Evolutionary conservation across 2,113 vertebrate genomes (phyloP).

Genomic region (Aphyosemion australe): DNA sequence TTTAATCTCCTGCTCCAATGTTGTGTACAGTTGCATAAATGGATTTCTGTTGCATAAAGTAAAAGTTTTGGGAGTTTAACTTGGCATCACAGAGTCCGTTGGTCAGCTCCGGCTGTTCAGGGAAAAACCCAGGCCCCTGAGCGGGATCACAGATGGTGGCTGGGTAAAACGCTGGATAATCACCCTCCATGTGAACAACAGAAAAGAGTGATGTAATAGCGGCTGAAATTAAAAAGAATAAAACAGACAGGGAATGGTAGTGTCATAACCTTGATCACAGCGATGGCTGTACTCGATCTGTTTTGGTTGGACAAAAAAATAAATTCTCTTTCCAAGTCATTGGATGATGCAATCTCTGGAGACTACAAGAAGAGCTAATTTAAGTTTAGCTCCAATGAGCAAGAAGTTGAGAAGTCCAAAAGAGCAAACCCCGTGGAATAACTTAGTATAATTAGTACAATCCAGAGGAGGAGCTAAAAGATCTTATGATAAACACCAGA

Average conservation of each 20-base stretch:
- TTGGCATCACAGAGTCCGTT: constrained; percentile 35
- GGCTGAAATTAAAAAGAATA: constrained; percentile 40
- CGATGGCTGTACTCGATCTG: constrained; percentile 20
- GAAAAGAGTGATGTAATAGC: constrained; percentile 33
- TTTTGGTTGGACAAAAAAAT: neutral
- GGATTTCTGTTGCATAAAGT: constrained; percentile 14
- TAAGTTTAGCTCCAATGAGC: constrained; percentile 32
- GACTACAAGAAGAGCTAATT: constrained; percentile 43
- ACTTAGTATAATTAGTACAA: constrained; percentile 34
- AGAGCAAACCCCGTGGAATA: constrained; percentile 23
- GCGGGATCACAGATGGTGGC: constrained; percentile 67
- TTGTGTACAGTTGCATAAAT: constrained; percentile 5
- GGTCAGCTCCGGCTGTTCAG: constrained; percentile 50
- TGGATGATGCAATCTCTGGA: constrained; percentile 39
- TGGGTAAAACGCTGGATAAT: constrained; percentile 65
- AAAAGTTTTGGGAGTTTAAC: constrained; percentile 44
- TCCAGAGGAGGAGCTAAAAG: too few species aligned
- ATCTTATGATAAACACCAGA: too few species aligned
- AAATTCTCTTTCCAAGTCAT: constrained; percentile 63
- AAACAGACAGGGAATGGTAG: constrained; percentile 35
- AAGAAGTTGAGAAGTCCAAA: constrained; percentile 26
- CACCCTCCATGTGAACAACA: constrained; percentile 35
- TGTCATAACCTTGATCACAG: constrained; percentile 33
- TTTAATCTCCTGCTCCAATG: neutral
- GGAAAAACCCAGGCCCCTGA: constrained; percentile 50